These are phyloP conservation scores for Rhamnusium bicolor DNA, from an alignment of 2,888 invertebrate genomes.

Conservation along the genomic window DNA sequence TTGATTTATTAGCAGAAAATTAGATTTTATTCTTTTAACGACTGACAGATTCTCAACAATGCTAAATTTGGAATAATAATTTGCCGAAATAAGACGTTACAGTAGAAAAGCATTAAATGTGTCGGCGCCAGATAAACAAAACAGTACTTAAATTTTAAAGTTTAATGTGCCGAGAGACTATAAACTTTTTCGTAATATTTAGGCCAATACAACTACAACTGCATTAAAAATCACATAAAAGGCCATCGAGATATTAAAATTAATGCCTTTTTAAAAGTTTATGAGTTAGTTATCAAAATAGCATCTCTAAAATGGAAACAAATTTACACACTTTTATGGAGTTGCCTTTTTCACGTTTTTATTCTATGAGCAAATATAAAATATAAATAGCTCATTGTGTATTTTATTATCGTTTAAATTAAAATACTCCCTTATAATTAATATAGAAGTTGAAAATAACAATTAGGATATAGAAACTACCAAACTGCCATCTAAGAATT, in stretches of 20 bases:
- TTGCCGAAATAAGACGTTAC: not conserved
- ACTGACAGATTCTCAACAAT: not conserved
- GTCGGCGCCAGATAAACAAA: conserved; percentile 30
- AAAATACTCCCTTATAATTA: no score
- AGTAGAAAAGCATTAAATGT: conserved; percentile 23
- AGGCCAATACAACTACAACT: conserved; percentile 24
- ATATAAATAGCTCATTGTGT: conserved; percentile 26
- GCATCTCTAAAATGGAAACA: conserved; percentile 24
- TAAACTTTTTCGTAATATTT: conserved; percentile 32
- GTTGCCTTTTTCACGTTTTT: conserved; percentile 1
- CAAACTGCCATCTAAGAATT: no score
- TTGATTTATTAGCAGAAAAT: not conserved
- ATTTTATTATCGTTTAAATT: not conserved
- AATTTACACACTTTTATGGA: conserved; percentile 34
- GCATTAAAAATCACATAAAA: conserved; percentile 37
- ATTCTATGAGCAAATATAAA: conserved; percentile 1
- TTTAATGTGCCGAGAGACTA: conserved; percentile 24
- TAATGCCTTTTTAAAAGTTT: conserved; percentile 30
- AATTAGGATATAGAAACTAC: no score
- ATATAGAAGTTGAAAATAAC: no score
- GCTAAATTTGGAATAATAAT: not conserved
- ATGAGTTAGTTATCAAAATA: conserved; percentile 31
- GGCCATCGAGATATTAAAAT: conserved; percentile 32
- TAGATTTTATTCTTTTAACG: not conserved
- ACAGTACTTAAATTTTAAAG: conserved; percentile 27